Conservation (phyloP, 2,113 vertebrate genomes). For the Chionodraco myersi region DNA sequence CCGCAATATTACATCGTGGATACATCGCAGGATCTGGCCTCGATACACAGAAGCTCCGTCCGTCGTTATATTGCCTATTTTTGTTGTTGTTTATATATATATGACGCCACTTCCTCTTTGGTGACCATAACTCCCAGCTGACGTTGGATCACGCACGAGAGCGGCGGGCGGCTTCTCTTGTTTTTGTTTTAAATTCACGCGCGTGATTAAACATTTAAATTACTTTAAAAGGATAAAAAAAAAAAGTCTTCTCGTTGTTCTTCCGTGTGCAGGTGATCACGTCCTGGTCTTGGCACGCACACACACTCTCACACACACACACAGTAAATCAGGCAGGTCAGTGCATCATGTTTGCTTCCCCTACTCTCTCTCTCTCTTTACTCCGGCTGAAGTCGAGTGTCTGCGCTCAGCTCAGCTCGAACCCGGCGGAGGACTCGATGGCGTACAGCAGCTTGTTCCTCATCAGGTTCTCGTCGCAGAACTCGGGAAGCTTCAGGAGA, state of each 20-base stretch:
- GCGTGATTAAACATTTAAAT: conserved; percentile 57
- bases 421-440: conserved; percentile 97
- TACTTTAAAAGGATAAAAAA: conserved; percentile 63
- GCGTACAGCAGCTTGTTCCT: conserved; percentile 97
- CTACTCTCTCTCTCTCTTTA: background rate
- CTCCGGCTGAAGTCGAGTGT: conserved; percentile 8
- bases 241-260: conserved; percentile 26
- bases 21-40: conserved; percentile 43
- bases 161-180: conserved; percentile 9
- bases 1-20: conserved; percentile 41
- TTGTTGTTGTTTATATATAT: background rate
- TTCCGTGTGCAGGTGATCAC: conserved; percentile 35
- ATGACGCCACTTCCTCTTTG: conserved; percentile 89
- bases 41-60: conserved; percentile 50
- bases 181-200: background rate
- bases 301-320: conserved; percentile 19
- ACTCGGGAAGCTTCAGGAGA: conserved; percentile 97
- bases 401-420: conserved; percentile 93
- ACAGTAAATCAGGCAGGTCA: conserved; percentile 61
- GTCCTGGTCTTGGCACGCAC: conserved; percentile 39
- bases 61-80: conserved; percentile 61
- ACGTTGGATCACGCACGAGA: conserved; percentile 33
- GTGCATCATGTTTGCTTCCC: conserved; percentile 61
- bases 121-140: conserved; percentile 79
- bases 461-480: conserved; percentile 93